Conservation (phyloP, 1,140 invertebrate genomes). For the Eumaeus atala region DNA sequence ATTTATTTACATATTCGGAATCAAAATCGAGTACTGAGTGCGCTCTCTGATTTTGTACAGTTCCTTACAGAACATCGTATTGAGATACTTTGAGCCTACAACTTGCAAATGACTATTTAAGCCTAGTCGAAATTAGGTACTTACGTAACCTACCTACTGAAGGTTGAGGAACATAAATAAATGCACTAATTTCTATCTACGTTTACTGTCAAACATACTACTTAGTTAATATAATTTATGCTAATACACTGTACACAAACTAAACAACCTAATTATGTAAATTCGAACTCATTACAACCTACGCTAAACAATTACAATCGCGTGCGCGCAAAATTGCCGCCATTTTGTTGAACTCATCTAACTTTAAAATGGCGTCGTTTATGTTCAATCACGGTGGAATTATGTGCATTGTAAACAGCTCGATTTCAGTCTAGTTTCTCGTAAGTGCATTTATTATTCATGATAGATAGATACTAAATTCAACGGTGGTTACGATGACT, state of each 20-base stretch:
- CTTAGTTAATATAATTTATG: background rate
- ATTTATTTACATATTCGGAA: too few species aligned
- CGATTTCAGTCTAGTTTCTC: conserved; percentile 21
- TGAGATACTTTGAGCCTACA: too few species aligned
- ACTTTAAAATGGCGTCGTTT: conserved; percentile 35
- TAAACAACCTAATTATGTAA: conserved; percentile 6
- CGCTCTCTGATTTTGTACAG: too few species aligned
- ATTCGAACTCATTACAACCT: background rate
- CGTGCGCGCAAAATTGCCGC: conserved; percentile 24
- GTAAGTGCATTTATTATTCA: conserved; percentile 5
- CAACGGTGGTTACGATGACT: background rate
- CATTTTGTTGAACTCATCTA: conserved; percentile 32
- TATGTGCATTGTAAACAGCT: conserved; percentile 11
- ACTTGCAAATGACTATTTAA: too few species aligned
- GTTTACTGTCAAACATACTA: too few species aligned
- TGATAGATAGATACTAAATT: background rate
- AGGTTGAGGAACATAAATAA: too few species aligned
- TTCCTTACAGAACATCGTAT: too few species aligned
- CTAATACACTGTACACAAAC: too few species aligned
- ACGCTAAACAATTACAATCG: conserved; percentile 11
- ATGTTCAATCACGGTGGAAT: conserved; percentile 19
- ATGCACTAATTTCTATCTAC: background rate
- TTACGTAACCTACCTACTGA: too few species aligned
- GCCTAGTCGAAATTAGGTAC: too few species aligned
- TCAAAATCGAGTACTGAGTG: too few species aligned